A percentile compares a stretch with the other conserved stretches of the same genome.
phyloP scores from a whole-genome alignment of 2,113 vertebrate species.

The Colaptes auratus region DNA sequence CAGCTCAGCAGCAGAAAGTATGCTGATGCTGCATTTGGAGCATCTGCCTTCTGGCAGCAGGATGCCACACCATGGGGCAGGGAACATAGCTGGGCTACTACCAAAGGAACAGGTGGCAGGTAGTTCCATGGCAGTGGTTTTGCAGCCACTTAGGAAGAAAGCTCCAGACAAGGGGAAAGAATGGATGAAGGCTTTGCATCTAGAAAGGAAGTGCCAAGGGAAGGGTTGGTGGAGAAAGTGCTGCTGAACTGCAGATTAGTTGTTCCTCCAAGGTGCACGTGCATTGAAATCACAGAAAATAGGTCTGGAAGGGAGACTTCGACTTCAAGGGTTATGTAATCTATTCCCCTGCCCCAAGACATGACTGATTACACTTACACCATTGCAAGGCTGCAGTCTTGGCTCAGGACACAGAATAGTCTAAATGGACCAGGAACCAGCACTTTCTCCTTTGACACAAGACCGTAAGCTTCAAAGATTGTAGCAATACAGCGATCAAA shows the following conservation, averaged over 20 bases:
- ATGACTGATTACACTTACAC: neutral
- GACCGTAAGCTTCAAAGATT: neutral
- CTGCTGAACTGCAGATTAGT: neutral
- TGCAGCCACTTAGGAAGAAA: neutral
- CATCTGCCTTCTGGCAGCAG: neutral
- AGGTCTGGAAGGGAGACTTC: neutral
- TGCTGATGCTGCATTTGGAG: neutral
- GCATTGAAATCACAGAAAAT: neutral
- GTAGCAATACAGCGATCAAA: neutral
- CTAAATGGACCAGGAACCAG: neutral
- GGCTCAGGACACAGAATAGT: neutral
- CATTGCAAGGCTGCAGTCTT: neutral
- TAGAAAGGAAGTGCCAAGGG: neutral
- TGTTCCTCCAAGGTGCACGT: neutral
- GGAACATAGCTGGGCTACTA: neutral
- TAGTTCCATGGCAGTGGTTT: neutral
- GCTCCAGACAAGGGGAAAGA: neutral
- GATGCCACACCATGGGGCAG: neutral
- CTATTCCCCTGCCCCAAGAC: neutral
- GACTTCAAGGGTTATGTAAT: neutral
- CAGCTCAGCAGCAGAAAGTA: neutral
- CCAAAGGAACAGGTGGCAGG: rapidly evolving
- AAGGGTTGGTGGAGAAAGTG: neutral
- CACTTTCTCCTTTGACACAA: neutral
- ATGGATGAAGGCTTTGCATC: neutral